Percentiles rank a stretch among this genome's conserved stretches.
These are phyloP conservation scores for Drosophila simulans DNA, from an alignment of 1,140 invertebrate species.

Conservation along the genomic window DNA sequence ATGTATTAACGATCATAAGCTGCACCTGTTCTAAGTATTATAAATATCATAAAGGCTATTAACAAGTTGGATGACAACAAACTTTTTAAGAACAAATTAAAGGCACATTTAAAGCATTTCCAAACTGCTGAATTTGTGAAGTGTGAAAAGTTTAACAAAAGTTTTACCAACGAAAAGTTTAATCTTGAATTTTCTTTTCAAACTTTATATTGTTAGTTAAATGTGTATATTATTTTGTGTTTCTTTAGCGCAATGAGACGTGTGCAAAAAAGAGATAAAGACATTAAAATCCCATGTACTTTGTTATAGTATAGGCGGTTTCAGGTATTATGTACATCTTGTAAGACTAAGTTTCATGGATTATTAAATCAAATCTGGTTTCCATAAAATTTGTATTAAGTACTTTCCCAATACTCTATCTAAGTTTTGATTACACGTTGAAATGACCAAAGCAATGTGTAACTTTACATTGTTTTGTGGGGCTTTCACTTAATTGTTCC, in stretches of 20 bases:
- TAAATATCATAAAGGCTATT: neutral
- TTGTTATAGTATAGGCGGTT: too few species aligned
- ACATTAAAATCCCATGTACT: too few species aligned
- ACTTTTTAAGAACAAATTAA: neutral
- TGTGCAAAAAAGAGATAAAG: neutral
- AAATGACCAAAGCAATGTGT: too few species aligned
- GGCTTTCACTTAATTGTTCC: constrained; percentile 7
- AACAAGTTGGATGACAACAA: neutral
- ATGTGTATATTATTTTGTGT: constrained; percentile 1
- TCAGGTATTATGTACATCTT: too few species aligned
- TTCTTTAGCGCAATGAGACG: neutral
- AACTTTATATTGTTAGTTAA: constrained; percentile 3
- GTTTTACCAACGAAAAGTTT: neutral
- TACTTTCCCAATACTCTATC: too few species aligned
- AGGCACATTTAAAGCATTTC: neutral
- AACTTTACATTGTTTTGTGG: neutral
- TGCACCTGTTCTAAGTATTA: neutral
- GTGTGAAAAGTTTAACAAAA: neutral
- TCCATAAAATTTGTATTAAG: too few species aligned
- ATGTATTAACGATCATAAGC: neutral
- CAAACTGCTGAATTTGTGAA: neutral
- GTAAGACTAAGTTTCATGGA: too few species aligned
- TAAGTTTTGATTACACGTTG: too few species aligned
- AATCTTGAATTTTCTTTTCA: constrained; percentile 2
- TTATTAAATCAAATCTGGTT: too few species aligned